Conservation (phyloP, 1,140 invertebrate species). For the Teleogryllus occipitalis region DNA sequence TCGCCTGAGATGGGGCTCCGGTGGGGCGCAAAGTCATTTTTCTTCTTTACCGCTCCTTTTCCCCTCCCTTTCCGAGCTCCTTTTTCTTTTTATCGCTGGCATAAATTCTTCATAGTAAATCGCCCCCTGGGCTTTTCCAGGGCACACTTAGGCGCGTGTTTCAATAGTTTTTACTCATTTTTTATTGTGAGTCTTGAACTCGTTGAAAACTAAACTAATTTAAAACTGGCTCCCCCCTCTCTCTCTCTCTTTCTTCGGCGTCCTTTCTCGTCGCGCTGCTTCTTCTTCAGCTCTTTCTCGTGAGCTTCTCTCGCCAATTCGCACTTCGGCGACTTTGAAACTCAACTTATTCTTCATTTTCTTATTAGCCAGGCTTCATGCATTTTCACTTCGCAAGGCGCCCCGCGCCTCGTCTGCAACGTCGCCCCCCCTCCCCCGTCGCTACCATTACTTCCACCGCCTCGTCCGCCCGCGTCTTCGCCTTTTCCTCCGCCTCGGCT, state of each 20-base stretch:
- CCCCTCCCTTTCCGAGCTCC: background rate
- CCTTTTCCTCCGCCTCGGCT: background rate
- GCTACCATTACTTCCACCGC: background rate
- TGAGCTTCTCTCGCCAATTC: background rate
- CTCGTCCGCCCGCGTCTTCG: background rate
- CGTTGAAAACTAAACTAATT: background rate
- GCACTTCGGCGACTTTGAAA: background rate
- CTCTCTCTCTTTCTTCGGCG: background rate
- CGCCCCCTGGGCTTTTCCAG: background rate
- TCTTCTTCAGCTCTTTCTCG: background rate
- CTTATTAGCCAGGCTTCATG: background rate
- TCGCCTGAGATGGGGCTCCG: background rate
- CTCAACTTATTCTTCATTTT: slow-evolving; percentile 2
- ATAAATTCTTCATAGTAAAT: background rate
- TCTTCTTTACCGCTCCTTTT: background rate
- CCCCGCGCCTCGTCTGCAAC: background rate
- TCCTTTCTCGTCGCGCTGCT: background rate
- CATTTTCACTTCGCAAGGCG: background rate
- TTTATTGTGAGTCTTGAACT: background rate
- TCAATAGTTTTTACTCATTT: background rate
- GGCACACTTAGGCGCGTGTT: background rate
- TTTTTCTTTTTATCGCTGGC: background rate
- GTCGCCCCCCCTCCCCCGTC: no score
- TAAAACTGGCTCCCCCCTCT: background rate
- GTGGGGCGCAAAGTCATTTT: background rate